Percentiles rank a stretch among this genome's conserved stretches.
Evolutionary conservation across 1,140 invertebrate genomes (phyloP).

Genomic region (Apis florea): DNA sequence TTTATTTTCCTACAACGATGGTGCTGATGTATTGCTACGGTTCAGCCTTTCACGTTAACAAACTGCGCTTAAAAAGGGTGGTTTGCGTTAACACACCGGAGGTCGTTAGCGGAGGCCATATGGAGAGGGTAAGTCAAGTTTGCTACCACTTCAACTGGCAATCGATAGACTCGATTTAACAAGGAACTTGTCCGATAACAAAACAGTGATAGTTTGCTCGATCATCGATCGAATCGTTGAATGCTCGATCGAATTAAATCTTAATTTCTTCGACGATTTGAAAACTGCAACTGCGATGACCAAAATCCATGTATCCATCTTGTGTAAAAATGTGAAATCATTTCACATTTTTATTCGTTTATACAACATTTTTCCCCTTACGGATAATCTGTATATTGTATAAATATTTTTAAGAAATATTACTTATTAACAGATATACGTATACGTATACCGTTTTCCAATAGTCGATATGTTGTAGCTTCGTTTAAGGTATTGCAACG

Average conservation of each 20-base stretch:
- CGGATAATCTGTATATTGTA: too few relatives aligned
- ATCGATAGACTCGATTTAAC: constrained; percentile 26
- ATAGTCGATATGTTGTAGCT: too few relatives aligned
- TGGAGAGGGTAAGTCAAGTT: constrained; percentile 80
- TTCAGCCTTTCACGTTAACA: constrained; percentile 92
- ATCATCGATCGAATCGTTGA: constrained; percentile 1
- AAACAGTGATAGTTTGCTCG: neutral
- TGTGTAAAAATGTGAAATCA: too few relatives aligned
- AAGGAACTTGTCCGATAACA: neutral
- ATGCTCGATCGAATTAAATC: neutral
- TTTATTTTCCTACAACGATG: constrained; percentile 94
- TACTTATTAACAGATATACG: too few relatives aligned
- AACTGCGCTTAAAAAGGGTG: constrained; percentile 85
- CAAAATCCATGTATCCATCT: too few relatives aligned
- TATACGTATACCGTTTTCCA: too few relatives aligned
- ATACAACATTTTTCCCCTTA: too few relatives aligned
- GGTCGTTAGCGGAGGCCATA: constrained; percentile 78
- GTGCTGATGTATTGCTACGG: constrained; percentile 94
- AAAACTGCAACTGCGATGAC: too few relatives aligned
- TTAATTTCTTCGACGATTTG: too few relatives aligned
- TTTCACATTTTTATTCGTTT: too few relatives aligned
- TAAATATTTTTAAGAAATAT: too few relatives aligned
- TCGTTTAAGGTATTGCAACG: too few relatives aligned
- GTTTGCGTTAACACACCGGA: constrained; percentile 78
- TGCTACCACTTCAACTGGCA: constrained; percentile 21